phyloP scores from a whole-genome alignment of 1,140 invertebrate species.

The Drosophila pallidifrons region DNA sequence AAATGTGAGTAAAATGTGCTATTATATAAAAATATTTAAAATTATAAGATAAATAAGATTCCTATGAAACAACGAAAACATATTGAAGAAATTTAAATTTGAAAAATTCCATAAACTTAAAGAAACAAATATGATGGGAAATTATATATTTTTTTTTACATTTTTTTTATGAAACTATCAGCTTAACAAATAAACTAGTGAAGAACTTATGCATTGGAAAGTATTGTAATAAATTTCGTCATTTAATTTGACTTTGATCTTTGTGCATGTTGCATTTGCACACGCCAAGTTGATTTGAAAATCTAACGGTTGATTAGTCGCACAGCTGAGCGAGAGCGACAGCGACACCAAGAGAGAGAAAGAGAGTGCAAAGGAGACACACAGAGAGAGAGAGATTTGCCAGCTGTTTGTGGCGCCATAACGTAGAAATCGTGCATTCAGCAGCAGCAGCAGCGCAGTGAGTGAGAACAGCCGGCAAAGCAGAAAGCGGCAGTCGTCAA shows the following conservation, averaged over 20 bases:
- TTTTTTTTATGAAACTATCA: too few species aligned
- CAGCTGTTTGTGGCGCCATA: constrained; percentile 45
- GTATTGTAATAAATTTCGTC: too few species aligned
- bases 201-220: too few species aligned
- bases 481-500: constrained; percentile 27
- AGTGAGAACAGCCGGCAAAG: constrained; percentile 51
- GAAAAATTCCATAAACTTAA: too few species aligned
- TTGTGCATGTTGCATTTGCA: constrained; percentile 39
- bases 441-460: constrained; percentile 2
- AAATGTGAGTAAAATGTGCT: constrained; percentile 32
- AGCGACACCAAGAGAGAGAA: constrained; percentile 9
- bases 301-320: constrained; percentile 61
- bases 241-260: not conserved
- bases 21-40: not conserved
- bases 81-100: too few species aligned
- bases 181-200: too few species aligned
- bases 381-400: constrained; percentile 6
- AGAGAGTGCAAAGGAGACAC: constrained; percentile 3
- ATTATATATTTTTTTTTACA: too few species aligned
- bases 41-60: not conserved
- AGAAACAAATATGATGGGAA: too few species aligned
- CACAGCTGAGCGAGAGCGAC: constrained; percentile 65
- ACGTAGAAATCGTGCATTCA: not conserved
- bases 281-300: constrained; percentile 22
- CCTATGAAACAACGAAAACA: not conserved